These are phyloP conservation scores for Brachypteracias leptosomus DNA, from an alignment of 2,113 vertebrate species.

Conservation along the genomic window DNA sequence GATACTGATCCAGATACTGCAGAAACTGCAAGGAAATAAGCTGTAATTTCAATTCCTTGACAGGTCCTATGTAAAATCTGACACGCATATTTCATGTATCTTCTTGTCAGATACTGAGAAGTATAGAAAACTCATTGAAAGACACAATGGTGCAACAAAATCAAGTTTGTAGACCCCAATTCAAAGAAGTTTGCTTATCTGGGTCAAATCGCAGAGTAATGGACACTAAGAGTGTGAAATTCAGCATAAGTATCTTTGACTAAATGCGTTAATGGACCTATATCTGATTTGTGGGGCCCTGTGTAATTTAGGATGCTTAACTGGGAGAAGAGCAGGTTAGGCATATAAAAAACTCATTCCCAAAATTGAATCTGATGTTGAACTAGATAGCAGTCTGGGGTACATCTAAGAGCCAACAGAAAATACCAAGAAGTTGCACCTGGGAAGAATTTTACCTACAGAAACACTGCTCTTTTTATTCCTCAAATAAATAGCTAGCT, in stretches of 20 bases:
- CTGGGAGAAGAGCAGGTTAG: background rate
- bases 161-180: background rate
- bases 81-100: background rate
- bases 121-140: background rate
- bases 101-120: background rate
- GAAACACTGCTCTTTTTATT: background rate
- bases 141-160: background rate
- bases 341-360: background rate
- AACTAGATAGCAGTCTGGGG: background rate
- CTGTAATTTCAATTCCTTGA: background rate
- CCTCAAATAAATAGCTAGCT: background rate
- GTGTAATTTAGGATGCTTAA: background rate
- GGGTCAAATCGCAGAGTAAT: background rate
- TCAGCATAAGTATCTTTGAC: background rate
- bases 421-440: background rate
- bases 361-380: background rate
- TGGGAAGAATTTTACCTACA: background rate
- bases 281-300: background rate
- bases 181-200: background rate
- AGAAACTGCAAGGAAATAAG: background rate
- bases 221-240: background rate
- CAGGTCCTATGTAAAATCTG: fast-evolving
- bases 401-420: background rate
- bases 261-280: background rate
- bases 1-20: background rate